Evolutionary conservation across 2,888 invertebrate genomes (phyloP), one percentile per base, ranked within the genome.

Genomic region (Andrena trimmerana): DNA sequence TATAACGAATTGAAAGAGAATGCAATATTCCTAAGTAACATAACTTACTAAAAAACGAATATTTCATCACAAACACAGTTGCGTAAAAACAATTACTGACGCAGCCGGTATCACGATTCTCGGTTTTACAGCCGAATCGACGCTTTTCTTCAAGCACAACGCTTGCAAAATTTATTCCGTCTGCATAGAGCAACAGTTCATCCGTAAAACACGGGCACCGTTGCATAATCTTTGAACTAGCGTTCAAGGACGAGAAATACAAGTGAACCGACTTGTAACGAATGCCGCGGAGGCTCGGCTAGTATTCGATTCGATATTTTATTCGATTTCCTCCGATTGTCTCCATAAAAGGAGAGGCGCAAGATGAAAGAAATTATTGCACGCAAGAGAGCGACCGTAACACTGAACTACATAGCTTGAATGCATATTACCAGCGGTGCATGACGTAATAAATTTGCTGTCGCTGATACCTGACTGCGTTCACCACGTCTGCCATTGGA

Each of bases 191-290:
- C 67, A 65, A 62, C 60, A 81, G 52, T 66, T 81, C 80, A 71
- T 29, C 65, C 73, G 65, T 81, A 42, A 83, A 78, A 6, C n/a
- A 36, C 29, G 59, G 8, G 65, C 52, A 66, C 48, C 50, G 76
- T 89, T 90, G 83, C 86, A 88, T 88, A 90, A 89, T 88, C 66
- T 62, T 86, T 63, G 85, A 89, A 89, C 88, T 73, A 82, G 42
- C 82, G 83, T 78, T 86, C 89, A 91, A 90, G 90, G 90, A 71
- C 89, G 73, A 69, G 59, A 54, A 81, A 85, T 74, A 83, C 84
- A 87, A 87, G 82, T 86, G 81, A 85, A 88, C 73, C 78, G 72
- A 80, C 29, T 75, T 83, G 81, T 80, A 83, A 86, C 78, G 79
- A 72, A 71, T 54, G 31, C 54, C 13, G 2, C 36, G 20, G 24